Evolutionary conservation across 2,888 invertebrate genomes (phyloP), one percentile per base, ranked within the genome.

Genomic region (Diadegma fenestrale): DNA sequence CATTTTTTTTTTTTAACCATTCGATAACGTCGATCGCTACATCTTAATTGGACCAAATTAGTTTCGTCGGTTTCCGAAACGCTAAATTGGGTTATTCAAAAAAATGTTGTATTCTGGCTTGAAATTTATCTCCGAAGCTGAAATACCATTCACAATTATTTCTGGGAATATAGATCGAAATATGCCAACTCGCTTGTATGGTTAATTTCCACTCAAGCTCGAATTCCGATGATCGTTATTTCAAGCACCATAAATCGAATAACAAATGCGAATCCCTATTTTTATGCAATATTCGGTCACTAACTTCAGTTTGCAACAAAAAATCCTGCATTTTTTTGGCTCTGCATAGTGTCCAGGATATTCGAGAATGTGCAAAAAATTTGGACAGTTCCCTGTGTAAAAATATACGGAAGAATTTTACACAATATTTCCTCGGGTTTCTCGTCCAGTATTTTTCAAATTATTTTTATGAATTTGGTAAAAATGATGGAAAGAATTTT

Each of bases 11-110:
- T 45, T 14, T 17, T 14, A 12, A 54, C 12, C 12, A 26, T 58
- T 10, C 58, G 58, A 58, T 58, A 58, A 58, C 58, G 7, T 26
- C 26, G 12, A 58, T 30, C n/a, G n/a, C n/a, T n/a, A n/a, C 54
- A 54, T 54, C 58, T 58, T 58, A 58, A 58, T 58, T 58, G 58
- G 58, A 58, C 26, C 10, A 22, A 58, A 63, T 63, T 63, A n/a
- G 33, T 63, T 37, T 63, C 33, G 3, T 33, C 33, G 17, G 7
- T 63, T 64, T 33, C 33, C 4, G 5, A 0, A 33, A 6, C 33
- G 33, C 33, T 33, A 33, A 33, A 33, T 33, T 33, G 5, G 6
- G 6, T 43, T 43, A 22, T 45, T 22, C 5, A 43, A 7, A 0
- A n/a, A 68, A 14, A 1, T 19, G 14, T 1, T 17, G 30, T 33